These are phyloP conservation scores for Diprion similis DNA, from an alignment of 1,140 invertebrate genomes.

Conservation along the genomic window DNA sequence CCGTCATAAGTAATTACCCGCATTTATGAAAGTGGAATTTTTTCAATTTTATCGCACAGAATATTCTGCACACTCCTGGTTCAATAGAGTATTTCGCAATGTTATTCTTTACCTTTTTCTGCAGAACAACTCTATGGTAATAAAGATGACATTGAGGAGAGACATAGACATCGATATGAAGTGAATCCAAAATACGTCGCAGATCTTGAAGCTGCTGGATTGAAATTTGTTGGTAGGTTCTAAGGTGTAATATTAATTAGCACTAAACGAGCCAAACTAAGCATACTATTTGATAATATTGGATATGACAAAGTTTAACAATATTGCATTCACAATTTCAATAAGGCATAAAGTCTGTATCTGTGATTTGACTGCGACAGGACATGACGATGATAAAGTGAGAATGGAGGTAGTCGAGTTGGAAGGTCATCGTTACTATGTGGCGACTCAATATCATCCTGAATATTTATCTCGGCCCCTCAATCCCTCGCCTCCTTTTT, in stretches of 20 bases:
- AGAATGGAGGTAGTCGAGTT: constrained; percentile 89
- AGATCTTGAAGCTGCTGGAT: constrained; percentile 79
- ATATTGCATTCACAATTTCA: constrained; percentile 8
- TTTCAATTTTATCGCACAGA: not conserved
- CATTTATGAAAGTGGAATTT: constrained; percentile 17
- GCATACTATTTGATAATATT: not conserved
- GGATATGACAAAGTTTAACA: not conserved
- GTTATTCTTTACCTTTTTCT: constrained; percentile 40
- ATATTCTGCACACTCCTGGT: not conserved
- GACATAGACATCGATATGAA: constrained; percentile 97
- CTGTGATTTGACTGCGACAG: constrained; percentile 40
- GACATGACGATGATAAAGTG: constrained; percentile 71
- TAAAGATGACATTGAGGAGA: constrained; percentile 84
- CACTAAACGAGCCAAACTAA: not conserved
- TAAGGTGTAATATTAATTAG: not conserved
- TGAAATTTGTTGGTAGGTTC: constrained; percentile 87
- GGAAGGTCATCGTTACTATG: constrained; percentile 87
- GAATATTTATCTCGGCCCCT: constrained; percentile 95
- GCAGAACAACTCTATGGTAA: constrained; percentile 86
- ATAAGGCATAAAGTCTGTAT: constrained; percentile 27
- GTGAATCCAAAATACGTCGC: constrained; percentile 90
- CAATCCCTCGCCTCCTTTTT: constrained; percentile 93
- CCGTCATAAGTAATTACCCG: constrained; percentile 72
- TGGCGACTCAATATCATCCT: constrained; percentile 97
- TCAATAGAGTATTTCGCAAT: constrained; percentile 21